Base-by-base conservation (phyloP, 2,113 vertebrate species). In the Elanus axillaris region DNA sequence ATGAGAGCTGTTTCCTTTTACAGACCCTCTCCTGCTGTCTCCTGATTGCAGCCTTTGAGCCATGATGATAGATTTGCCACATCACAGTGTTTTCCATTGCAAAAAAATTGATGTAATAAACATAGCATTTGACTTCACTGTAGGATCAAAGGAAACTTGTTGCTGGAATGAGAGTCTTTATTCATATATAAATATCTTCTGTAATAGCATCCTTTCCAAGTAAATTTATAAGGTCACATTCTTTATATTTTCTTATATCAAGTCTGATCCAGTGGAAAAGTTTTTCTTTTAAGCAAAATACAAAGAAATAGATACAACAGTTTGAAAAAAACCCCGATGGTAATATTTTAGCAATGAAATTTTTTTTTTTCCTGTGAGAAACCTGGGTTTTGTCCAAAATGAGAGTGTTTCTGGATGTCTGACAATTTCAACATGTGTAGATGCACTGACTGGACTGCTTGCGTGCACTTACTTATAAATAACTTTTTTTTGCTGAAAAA, bases 341-440 rank as follows among this genome's bases (percentile, higher is more conserved):
- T 22, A 93, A 66, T 67, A 93, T 88, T 68, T 93, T 36, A 85
- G 64, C 67, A 68, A 91, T 27, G 22, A 85, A 94, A 91, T 59
- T 71, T 69, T 93, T 45, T 62, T 77, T 73, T 93, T 67, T 74
- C 45, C 78, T 86, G 55, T 64, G 88, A 90, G 74, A 92, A 95
- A 92, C 36, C 67, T 53, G 38, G 0, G 76, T 96, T 97, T 93
- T 92, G 48, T 94, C 56, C 53, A 88, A 84, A 75, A 63, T 6
- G 26, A 91, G 79, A 84, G 21, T 1, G 6, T 52, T 73, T 88
- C 69, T 95, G 95, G 94, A 94, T 71, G n/a, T n/a, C 62, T 95
- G 91, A 93, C 95, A 94, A 79, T 69, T 93, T 89, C 80, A 94
- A 40, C 81, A 95, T 90, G 68, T 96, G 90, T 79, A 69, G 90